A percentile compares a stretch with the other conserved stretches of the same genome.
Evolutionary conservation across 2,888 invertebrate genomes (phyloP).

Genomic region (Thereva unica): DNA sequence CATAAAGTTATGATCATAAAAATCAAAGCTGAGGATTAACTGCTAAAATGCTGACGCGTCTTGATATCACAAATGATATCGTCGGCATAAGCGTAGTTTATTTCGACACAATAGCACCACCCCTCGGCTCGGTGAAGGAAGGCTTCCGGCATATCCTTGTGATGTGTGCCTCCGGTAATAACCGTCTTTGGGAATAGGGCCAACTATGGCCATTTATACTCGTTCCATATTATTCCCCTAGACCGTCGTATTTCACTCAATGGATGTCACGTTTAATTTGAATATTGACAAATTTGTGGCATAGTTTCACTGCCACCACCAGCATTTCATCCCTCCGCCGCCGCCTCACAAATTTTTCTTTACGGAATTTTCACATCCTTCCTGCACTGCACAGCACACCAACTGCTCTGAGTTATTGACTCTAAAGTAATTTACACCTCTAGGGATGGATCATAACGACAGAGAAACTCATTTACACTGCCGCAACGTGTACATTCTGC

Average conservation of each 20-base stretch:
- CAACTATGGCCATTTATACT: background rate
- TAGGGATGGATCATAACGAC: constrained; percentile 14
- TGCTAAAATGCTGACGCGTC: constrained; percentile 16
- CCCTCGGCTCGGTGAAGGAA: background rate
- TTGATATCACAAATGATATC: background rate
- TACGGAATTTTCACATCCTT: constrained; percentile 9
- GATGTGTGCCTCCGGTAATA: background rate
- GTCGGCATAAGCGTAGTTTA: constrained; percentile 12
- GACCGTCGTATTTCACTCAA: constrained; percentile 37
- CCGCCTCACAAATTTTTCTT: background rate
- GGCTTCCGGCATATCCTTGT: background rate
- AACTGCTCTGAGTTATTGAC: constrained; percentile 27
- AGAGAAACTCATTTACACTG: constrained; percentile 13
- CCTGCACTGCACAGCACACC: background rate
- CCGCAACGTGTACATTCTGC: background rate
- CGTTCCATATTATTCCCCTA: background rate
- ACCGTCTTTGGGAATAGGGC: constrained; percentile 1
- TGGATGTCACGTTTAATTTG: constrained; percentile 39
- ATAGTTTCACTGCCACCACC: constrained; percentile 9
- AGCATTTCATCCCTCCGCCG: background rate
- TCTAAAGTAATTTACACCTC: constrained; percentile 31
- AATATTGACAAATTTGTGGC: constrained; percentile 42
- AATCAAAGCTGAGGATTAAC: constrained; percentile 25
- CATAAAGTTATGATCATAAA: constrained; percentile 31
- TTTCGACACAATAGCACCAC: background rate